Evolutionary conservation across 2,797 vertebrate species (phyloP), one percentile per base, ranked within the genome.

Genomic region (Nothura maculosa): DNA sequence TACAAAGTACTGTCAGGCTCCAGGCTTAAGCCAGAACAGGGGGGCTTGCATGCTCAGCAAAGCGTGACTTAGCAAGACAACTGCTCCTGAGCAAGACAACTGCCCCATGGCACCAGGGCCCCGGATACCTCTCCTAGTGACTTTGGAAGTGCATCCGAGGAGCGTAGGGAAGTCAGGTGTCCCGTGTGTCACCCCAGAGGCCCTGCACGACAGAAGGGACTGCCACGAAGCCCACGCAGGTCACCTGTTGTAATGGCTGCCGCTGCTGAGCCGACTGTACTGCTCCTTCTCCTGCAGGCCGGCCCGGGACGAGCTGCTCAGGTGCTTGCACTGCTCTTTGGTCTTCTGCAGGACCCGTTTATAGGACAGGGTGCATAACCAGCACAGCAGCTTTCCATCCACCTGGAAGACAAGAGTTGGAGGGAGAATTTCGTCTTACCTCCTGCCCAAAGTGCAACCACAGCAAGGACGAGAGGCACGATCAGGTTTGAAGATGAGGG

Each of bases 341-440:
- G 98, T 98, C 96, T 98, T 98, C 96, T 98, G 98, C 15, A 98
- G 96, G 74, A 98, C 98, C 42, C 98, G 96, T 76, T 98, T 98
- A 48, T 98, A 98, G 24, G 98, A 98, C 7, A 98, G 92, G 0
- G 98, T 98, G 79, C 98, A 98, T 6, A 98, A 87, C 98, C 98
- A 98, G 91, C 98, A 98, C 2, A 98, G 94, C 70, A 98, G 94
- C 87, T 98, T 98, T 40, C 98, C 98, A 90, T 98, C 98, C 88
- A 98, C 98, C 98, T 98, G 92, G 3, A 88, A 90, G 12, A 38
- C 1, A 21, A 85, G 16, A 81, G 52, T 54, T 19, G 21, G 19
- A 42, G n/a, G 50, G 32, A 54, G 28, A 55, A 12, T 74, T 36
- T n/a, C 14, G 32, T 34, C 28, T 77, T 52, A 55, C 19, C 47